These are phyloP conservation scores for Centruroides sculpturatus DNA, from an alignment of 1,140 invertebrate genomes.

Conservation along the genomic window DNA sequence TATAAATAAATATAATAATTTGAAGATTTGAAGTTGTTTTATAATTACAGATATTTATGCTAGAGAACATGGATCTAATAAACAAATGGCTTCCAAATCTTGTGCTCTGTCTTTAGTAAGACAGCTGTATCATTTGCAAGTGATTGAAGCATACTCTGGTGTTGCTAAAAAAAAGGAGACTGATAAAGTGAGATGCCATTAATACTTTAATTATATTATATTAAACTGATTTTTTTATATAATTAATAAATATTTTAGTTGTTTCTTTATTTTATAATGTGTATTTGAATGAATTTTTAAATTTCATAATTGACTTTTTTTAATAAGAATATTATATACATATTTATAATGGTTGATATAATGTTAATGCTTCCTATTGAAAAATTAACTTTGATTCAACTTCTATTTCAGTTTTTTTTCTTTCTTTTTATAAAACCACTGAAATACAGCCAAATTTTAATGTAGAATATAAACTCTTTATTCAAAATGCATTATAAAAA, in stretches of 20 bases:
- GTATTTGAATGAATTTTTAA: neutral
- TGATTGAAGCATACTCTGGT: constrained; percentile 78
- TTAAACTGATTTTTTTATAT: neutral
- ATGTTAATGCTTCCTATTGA: no score
- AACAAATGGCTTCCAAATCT: constrained; percentile 88
- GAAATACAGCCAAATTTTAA: no score
- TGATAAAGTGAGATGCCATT: constrained; percentile 36
- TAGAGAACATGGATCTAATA: constrained; percentile 85
- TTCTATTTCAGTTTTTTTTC: no score
- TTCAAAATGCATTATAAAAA: no score
- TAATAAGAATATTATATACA: no score
- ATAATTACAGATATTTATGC: constrained; percentile 46
- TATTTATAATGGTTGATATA: no score
- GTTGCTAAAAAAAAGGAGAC: constrained; percentile 64
- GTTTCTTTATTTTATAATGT: neutral
- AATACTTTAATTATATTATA: neutral
- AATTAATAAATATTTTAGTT: neutral
- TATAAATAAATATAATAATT: no score
- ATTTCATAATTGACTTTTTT: no score
- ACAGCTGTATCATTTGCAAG: constrained; percentile 84
- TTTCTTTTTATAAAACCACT: no score
- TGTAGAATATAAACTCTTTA: no score
- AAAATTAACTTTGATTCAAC: no score
- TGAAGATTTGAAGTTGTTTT: no score
- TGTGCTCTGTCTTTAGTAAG: constrained; percentile 88